These are phyloP conservation scores for Amblyraja radiata DNA, from an alignment of 2,797 vertebrate genomes.

Conservation along the genomic window DNA sequence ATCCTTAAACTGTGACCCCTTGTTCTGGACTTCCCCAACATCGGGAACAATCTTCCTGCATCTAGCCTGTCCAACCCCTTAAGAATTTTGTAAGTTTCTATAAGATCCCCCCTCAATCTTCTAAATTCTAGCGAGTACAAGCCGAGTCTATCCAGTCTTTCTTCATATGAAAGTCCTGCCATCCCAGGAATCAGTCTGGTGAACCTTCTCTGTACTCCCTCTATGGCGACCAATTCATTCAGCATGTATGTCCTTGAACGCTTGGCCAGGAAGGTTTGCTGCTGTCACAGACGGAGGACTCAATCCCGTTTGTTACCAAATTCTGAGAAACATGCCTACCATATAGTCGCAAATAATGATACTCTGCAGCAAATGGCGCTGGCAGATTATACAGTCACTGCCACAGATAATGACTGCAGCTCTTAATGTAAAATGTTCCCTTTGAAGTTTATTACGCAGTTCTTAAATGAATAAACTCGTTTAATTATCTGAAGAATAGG, in stretches of 20 bases:
- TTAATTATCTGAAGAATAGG: slow-evolving; percentile 23
- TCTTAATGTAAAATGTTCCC: neutral
- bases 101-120: too few relatives aligned
- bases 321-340: neutral
- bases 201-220: too few relatives aligned
- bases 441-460: slow-evolving; percentile 7
- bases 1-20: too few relatives aligned
- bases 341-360: neutral
- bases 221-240: neutral
- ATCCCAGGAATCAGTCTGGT: too few relatives aligned
- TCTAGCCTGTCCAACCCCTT: too few relatives aligned
- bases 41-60: too few relatives aligned
- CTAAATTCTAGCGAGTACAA: too few relatives aligned
- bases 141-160: too few relatives aligned
- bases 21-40: too few relatives aligned
- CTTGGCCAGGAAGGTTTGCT: neutral
- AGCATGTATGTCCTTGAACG: neutral
- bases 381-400: neutral
- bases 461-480: slow-evolving; percentile 14
- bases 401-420: neutral
- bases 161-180: too few relatives aligned
- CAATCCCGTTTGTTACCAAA: neutral
- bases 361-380: neutral
- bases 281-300: neutral
- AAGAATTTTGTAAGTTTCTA: too few relatives aligned